Base-by-base conservation (phyloP, 2,113 vertebrate species). In the Atlantisia rogersi region DNA sequence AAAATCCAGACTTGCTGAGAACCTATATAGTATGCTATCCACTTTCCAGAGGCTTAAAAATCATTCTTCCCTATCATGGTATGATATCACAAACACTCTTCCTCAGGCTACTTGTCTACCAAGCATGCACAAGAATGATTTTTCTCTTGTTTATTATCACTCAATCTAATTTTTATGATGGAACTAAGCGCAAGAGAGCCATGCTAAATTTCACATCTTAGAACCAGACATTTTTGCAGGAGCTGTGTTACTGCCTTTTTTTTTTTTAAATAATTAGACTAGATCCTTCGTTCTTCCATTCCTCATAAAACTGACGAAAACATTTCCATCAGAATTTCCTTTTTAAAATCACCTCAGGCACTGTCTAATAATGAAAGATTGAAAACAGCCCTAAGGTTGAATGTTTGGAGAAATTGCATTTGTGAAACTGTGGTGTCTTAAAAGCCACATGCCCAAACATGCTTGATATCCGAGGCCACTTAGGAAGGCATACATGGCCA, bases 221-320 rank as follows among this genome's bases (percentile, higher is more conserved):
- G 79, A 94, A 96, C 67, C 75, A 92, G 78, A 80, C 60, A 76
- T 87, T 92, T 95, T 93, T 94, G n/a, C 75, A 80, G 56, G 25
- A 92, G 5, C 37, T 46, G 11, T 94, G 70, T 50, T 95, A 63
- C 26, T 5, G 48, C 6, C 6, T 60, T 62, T 60, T 77, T 20
- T 39, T 35, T 15, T 67, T 76, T 37, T 79, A 26, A 13, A 60
- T 73, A 58, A 1, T 73, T 59, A 48, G 28, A 87, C 44, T 77
- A 31, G 50, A 53, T 82, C 6, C 9, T 82, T 84, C 0, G 0
- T 82, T 93, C n/a, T 82, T 84, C 39, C 21, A 37, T 88, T 90
- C 44, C 60, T 96, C 64, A 78, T 83, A 94, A 88, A 95, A 71
- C 52, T 74, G 90, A 62, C 1, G 18, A 80, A 88, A 90, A 55